These are phyloP conservation scores for Bagarius yarrelli DNA, from an alignment of 2,113 vertebrate species.

Conservation along the genomic window DNA sequence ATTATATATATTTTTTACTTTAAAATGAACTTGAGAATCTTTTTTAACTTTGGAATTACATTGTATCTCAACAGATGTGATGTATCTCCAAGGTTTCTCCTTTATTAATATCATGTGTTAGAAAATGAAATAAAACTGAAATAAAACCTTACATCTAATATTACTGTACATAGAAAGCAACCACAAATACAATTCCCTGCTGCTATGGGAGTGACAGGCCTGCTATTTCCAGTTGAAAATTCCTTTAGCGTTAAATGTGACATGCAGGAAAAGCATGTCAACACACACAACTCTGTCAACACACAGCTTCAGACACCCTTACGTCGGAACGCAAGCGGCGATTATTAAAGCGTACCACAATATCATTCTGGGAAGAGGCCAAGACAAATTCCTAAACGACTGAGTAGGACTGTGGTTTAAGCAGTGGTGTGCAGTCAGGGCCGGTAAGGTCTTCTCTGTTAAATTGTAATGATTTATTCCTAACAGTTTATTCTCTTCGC, in stretches of 20 bases:
- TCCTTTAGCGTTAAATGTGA: neutral
- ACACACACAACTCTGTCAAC: neutral
- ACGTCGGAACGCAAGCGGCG: neutral
- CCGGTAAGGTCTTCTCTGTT: too few species aligned
- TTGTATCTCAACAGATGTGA: neutral
- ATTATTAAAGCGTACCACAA: neutral
- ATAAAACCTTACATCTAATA: neutral
- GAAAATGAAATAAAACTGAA: neutral
- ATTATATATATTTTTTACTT: too few species aligned
- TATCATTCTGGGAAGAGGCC: neutral
- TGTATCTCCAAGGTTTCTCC: neutral
- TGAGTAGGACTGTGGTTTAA: neutral
- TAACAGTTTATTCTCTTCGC: too few species aligned
- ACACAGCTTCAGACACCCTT: neutral
- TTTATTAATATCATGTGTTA: neutral
- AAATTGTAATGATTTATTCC: too few species aligned
- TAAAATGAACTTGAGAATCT: too few species aligned
- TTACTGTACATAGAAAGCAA: neutral
- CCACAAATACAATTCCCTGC: neutral
- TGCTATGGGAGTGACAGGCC: neutral
- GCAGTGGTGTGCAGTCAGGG: too few species aligned
- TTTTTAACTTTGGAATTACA: neutral
- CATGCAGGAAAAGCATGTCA: neutral
- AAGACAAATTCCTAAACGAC: neutral
- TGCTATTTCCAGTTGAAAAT: neutral